Evolutionary conservation across 2,888 invertebrate species (phyloP).

Genomic region (Artemia sp.): DNA sequence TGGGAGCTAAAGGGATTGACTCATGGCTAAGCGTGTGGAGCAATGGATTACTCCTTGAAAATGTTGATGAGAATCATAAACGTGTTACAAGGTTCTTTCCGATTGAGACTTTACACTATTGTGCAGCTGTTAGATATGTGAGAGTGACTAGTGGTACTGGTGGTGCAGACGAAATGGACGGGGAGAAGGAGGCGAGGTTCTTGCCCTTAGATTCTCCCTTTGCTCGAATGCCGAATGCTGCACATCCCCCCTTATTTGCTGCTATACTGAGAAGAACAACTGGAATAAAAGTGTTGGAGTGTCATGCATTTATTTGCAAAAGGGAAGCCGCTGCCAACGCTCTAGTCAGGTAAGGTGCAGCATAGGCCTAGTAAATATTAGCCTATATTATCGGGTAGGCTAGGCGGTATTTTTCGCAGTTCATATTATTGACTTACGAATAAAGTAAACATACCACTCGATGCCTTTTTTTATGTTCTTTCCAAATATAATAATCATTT

Average conservation of each 20-base stretch:
- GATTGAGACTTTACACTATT: conserved; percentile 84
- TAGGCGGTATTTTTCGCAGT: too few species aligned
- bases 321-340: conserved; percentile 93
- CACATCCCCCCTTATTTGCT: conserved; percentile 90
- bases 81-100: conserved; percentile 89
- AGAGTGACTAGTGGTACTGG: conserved; percentile 42
- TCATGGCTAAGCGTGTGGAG: conserved; percentile 95
- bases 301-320: conserved; percentile 95
- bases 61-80: conserved; percentile 85
- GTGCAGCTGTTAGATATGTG: conserved; percentile 81
- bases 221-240: conserved; percentile 72
- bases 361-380: too few species aligned
- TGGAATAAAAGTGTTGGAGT: conserved; percentile 93
- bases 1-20: conserved; percentile 73
- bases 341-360: conserved; percentile 47
- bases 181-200: conserved; percentile 59
- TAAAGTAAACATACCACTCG: too few species aligned
- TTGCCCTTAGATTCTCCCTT: conserved; percentile 89
- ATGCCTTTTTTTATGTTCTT: too few species aligned
- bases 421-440: too few species aligned
- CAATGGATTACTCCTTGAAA: conserved; percentile 83
- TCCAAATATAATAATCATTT: too few species aligned
- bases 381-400: too few species aligned
- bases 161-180: conserved; percentile 34
- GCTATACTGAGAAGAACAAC: conserved; percentile 86